Evolutionary conservation across 2,888 invertebrate species (phyloP), one percentile per base, ranked within the genome.

Genomic region (Smittia aterrima): DNA sequence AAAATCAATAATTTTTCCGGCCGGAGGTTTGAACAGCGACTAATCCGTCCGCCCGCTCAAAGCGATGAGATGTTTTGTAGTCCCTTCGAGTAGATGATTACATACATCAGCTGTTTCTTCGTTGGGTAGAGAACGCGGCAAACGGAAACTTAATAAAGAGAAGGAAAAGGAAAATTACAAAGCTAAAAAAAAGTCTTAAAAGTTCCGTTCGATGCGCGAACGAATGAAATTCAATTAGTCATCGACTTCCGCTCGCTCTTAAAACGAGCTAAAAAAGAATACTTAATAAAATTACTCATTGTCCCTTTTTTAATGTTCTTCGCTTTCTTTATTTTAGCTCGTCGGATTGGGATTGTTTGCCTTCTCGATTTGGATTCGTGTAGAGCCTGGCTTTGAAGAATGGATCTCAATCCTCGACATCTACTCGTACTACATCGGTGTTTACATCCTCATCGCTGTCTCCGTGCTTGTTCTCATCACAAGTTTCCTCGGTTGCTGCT

Each of bases 311-410:
- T 47, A n/a, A 47, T 47, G 13, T n/a, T 47, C n/a, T 47, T n/a
- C n/a, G n/a, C 16, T 47, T 47, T 47, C 47, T 13, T 47, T 22
- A 3, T 64, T 64, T 27, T 27, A 64, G 64, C 64, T 64, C 24
- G 16, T 64, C 76, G 93, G 92, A n/a, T 87, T 89, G 0, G 86
- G 90, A 9, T 85, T 94, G 78, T 91, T 94, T 79, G 91, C 90
- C 0, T 83, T 95, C 11, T 90, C 92, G 75, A 84, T 95, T 72
- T 95, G 94, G 93, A 86, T 94, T 77, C 87, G 91, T 77, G 86
- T 92, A 74, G 94, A 95, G 79, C 88, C 90, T 0, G 91, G 90
- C 1, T 91, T 95, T 79, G 89, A 90, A 79, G 92, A 93, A 78
- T 95, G 92, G 92, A 88, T 95, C 77, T 85, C 86, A 66, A 88